Conservation (phyloP, 2,113 vertebrate genomes). For the Oceanodroma tethys region DNA sequence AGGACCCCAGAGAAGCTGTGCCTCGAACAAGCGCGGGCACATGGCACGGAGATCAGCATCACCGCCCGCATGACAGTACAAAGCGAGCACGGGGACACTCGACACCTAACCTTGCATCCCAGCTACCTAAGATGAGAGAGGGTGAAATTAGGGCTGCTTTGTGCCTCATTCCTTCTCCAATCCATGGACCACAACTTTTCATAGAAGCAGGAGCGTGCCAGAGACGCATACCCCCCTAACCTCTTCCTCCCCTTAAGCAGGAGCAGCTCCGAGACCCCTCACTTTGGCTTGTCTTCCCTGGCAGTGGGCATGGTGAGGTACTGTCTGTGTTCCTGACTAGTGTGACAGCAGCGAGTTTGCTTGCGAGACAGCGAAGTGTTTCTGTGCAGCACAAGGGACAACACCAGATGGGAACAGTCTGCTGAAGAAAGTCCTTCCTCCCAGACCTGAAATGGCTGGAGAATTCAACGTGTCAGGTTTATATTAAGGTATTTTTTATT, state of each 20-base stretch:
- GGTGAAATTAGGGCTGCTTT: not conserved
- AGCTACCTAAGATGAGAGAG: not conserved
- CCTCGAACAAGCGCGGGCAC: not conserved
- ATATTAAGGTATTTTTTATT: not conserved
- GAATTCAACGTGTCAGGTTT: not conserved
- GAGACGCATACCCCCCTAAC: too few relatives aligned
- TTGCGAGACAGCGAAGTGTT: not conserved
- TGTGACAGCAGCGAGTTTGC: not conserved
- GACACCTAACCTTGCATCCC: not conserved
- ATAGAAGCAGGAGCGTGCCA: not conserved
- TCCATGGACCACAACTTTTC: not conserved
- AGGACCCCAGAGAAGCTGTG: not conserved
- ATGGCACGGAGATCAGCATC: accelerated
- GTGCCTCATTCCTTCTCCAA: not conserved
- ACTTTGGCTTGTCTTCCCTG: accelerated
- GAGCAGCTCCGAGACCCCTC: not conserved
- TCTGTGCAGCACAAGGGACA: not conserved
- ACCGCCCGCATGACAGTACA: accelerated
- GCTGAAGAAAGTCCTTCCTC: not conserved
- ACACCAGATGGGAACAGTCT: not conserved
- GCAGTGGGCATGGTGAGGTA: not conserved
- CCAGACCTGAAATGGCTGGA: not conserved
- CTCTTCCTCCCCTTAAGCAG: not conserved
- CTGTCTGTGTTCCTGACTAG: not conserved
- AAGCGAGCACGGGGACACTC: not conserved